Evolutionary conservation across 2,113 vertebrate genomes (phyloP).

Genomic region (Hippocampus barbouri): DNA sequence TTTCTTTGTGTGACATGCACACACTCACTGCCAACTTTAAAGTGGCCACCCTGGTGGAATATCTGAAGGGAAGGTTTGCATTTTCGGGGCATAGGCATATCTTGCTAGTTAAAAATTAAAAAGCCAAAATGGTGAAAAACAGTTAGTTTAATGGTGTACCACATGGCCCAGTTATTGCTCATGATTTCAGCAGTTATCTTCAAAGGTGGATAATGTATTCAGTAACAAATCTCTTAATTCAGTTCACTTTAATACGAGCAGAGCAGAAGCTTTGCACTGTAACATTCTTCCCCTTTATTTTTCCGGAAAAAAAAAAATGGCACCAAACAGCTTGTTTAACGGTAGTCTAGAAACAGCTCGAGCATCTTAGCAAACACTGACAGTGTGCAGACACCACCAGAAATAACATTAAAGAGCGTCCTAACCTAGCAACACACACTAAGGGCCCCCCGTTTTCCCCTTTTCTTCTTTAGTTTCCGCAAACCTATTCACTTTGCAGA

Average conservation of each 20-base stretch:
- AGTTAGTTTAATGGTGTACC: no score
- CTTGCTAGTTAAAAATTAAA: no score
- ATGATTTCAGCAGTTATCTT: no score
- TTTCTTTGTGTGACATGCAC: no score
- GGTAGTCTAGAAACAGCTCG: slow-evolving; percentile 2
- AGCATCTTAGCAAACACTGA: slow-evolving; percentile 11
- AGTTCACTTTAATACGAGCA: not conserved
- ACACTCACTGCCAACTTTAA: no score
- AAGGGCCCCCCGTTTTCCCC: slow-evolving; percentile 8
- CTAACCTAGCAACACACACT: slow-evolving; percentile 53
- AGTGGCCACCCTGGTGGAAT: no score
- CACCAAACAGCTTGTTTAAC: slow-evolving; percentile 10
- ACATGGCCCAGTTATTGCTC: no score
- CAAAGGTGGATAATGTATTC: not conserved
- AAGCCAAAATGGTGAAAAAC: no score
- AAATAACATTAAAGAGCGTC: slow-evolving; percentile 30
- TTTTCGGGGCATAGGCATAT: not conserved
- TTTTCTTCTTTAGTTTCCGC: slow-evolving; percentile 8
- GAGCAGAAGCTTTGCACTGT: not conserved
- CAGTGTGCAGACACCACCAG: slow-evolving; percentile 26
- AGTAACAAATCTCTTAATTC: not conserved
- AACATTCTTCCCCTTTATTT: not conserved
- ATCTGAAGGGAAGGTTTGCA: not conserved
- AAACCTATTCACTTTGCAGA: slow-evolving; percentile 27
- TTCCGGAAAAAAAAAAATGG: slow-evolving; percentile 1